phyloP scores from a whole-genome alignment of 2,797 vertebrate species.

The Antennarius maculatus region DNA sequence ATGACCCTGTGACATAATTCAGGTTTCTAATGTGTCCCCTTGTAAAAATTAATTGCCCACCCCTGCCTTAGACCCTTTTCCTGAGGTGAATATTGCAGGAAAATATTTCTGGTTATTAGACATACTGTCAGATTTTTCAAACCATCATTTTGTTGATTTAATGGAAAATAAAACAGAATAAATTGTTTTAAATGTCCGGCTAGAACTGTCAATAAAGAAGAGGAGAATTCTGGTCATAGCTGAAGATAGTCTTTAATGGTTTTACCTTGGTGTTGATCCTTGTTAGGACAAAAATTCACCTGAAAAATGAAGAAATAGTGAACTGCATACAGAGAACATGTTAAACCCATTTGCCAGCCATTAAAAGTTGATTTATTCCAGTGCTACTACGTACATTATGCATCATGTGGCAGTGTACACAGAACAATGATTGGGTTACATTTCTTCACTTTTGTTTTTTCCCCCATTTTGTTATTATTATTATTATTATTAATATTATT shows the following conservation, averaged over 20 bases:
- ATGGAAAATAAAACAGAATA: not conserved
- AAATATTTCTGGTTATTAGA: constrained; percentile 18
- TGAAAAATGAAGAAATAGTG: constrained; percentile 71
- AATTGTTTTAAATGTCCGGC: not conserved
- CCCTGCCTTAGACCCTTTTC: constrained; percentile 10
- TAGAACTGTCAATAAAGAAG: constrained; percentile 21
- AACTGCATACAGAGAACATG: constrained; percentile 74
- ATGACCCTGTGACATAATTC: too few relatives aligned
- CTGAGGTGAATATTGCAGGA: not conserved
- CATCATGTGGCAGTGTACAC: constrained; percentile 80
- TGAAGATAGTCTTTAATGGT: constrained; percentile 77
- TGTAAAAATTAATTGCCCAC: too few relatives aligned
- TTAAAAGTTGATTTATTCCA: constrained; percentile 79
- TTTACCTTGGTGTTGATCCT: constrained; percentile 73
- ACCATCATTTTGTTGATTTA: not conserved
- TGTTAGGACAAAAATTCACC: constrained; percentile 74
- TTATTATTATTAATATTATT: too few relatives aligned
- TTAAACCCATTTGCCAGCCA: constrained; percentile 74
- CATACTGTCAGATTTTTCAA: not conserved
- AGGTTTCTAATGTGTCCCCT: too few relatives aligned
- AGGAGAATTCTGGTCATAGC: constrained; percentile 48
- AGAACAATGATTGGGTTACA: constrained; percentile 78
- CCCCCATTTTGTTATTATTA: constrained; percentile 48
- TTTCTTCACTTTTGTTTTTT: constrained; percentile 57
- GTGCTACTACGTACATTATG: constrained; percentile 79